Base-by-base conservation (phyloP, 2,797 vertebrate species). In the Pseudomugil gertrudae region DNA sequence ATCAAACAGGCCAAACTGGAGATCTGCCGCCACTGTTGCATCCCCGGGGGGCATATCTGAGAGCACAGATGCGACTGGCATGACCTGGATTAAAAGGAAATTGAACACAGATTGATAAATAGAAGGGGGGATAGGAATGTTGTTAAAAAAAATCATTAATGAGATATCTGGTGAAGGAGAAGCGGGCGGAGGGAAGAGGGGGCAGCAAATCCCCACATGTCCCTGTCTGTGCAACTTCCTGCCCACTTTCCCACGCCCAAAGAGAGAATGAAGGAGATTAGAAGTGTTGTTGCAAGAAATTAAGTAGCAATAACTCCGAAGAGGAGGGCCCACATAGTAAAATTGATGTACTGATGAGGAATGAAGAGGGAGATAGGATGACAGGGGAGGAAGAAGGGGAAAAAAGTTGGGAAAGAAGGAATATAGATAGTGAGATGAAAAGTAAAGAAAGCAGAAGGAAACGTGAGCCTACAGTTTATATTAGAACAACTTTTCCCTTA, bases 221-320 rank as follows among this genome's bases (percentile, higher is more conserved):
- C 71, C 56, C n/a, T 3, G 86, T 88, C 84, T 90, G 78, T 80
- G 23, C 38, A 57, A 85, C 87, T 89, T 91, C 87, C 88, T 90
- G 88, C 84, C 82, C 62, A 65, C 54, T 78, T 90, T 90, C 89
- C 83, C 89, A 90, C 79, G 82, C 65, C 51, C 2, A 69, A 17
- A 74, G 58, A 63, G 45, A 53, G 66, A 74, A 69, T 5, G 51
- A 36, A 40, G 27, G 64, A 78, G 78, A 84, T 86, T 80, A 85
- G 43, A 68, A 51, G 66, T 82, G 80, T 84, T 84, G 57, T 78
- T 82, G 14, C 63, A 84, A 85, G 72, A 81, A 84, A 69, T 76
- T 53, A 69, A 47, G 57, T 13, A 40, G 74, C 68, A 72, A 73
- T 74, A 53, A 81, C 63, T 79, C 51, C 21, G 14, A 17, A 38